Evolutionary conservation across 2,888 invertebrate genomes (phyloP).

Genomic region (Synergus laeviventris): DNA sequence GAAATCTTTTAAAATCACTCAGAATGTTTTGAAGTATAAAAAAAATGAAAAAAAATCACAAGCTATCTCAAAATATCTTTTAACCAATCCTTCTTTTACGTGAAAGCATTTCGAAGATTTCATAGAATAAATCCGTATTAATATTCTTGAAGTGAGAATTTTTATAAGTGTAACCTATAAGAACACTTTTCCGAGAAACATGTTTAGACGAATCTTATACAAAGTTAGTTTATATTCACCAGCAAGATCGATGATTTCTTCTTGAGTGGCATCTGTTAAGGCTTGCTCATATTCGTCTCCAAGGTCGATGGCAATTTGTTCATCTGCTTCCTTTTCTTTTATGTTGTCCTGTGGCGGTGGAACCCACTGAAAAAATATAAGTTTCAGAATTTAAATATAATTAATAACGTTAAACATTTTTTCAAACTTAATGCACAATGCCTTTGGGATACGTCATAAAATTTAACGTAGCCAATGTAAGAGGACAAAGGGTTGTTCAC

Average conservation of each 20-base stretch:
- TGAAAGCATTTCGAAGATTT: too few relatives aligned
- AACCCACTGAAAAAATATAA: conserved; percentile 82
- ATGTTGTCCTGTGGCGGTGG: conserved; percentile 84
- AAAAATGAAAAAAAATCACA: too few relatives aligned
- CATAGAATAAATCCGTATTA: too few relatives aligned
- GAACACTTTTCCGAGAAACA: background rate
- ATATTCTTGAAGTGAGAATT: too few relatives aligned
- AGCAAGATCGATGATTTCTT: conserved; percentile 99
- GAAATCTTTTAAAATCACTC: too few relatives aligned
- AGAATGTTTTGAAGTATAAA: too few relatives aligned
- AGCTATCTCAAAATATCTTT: too few relatives aligned
- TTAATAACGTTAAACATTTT: background rate
- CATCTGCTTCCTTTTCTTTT: conserved; percentile 88
- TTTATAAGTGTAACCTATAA: background rate
- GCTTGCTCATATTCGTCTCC: conserved; percentile 96
- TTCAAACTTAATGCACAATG: background rate
- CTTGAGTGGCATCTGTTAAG: conserved; percentile 91
- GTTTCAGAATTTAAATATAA: background rate
- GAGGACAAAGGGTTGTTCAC: background rate
- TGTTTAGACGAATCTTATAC: background rate
- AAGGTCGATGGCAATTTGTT: conserved; percentile 94
- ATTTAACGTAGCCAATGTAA: background rate
- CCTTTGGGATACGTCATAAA: background rate
- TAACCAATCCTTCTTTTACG: too few relatives aligned
- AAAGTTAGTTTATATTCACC: conserved; percentile 77